These are phyloP conservation scores for Carpatolechia fugitivella DNA, from an alignment of 2,888 invertebrate genomes.

Conservation along the genomic window DNA sequence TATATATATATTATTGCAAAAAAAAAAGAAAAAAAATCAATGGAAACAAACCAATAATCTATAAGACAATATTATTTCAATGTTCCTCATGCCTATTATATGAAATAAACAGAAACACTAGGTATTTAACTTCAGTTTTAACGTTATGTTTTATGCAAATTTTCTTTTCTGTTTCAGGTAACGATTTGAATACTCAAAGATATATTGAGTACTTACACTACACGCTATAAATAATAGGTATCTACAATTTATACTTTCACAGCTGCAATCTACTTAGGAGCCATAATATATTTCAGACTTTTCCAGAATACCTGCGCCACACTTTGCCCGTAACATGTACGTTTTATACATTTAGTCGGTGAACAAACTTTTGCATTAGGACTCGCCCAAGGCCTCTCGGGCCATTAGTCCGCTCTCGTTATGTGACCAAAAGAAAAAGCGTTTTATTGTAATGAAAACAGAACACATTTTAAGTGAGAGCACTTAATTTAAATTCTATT, in stretches of 20 bases:
- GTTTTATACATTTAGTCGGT: constrained; percentile 8
- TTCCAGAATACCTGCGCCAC: background rate
- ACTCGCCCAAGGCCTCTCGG: background rate
- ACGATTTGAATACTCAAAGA: background rate
- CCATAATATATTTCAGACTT: too few relatives aligned
- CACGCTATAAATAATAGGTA: too few relatives aligned
- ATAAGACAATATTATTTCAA: too few relatives aligned
- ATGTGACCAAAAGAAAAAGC: constrained; percentile 11
- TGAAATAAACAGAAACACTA: too few relatives aligned
- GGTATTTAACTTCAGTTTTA: too few relatives aligned
- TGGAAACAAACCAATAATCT: too few relatives aligned
- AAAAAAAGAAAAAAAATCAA: too few relatives aligned
- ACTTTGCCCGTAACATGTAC: constrained; percentile 1
- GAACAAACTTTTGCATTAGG: constrained; percentile 22
- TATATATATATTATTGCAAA: too few relatives aligned
- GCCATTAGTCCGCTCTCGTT: constrained; percentile 17
- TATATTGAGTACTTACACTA: background rate
- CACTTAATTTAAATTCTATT: background rate
- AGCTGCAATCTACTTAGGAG: too few relatives aligned
- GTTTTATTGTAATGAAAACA: background rate
- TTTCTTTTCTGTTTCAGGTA: background rate
- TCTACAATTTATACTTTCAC: too few relatives aligned
- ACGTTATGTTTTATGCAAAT: too few relatives aligned
- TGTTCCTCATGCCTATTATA: too few relatives aligned
- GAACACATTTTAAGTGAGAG: background rate